Base-by-base conservation (phyloP, 2,113 vertebrate species). In the Grallaria varia region DNA sequence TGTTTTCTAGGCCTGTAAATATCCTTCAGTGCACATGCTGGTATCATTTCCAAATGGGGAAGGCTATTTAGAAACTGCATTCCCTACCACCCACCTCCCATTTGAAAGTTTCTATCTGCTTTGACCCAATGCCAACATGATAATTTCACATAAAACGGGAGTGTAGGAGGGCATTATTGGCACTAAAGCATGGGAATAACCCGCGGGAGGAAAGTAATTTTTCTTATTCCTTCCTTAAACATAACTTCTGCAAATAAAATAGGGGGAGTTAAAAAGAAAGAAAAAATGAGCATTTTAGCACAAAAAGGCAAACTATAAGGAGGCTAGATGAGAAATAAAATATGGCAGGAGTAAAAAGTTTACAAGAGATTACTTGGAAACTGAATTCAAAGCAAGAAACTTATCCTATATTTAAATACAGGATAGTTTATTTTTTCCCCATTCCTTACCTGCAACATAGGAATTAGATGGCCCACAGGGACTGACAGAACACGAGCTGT, bases 171-270 rank as follows among this genome's bases (percentile, higher is more conserved):
- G 69, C 28, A 89, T 39, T 92, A 84, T 10, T 97, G 94, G 96
- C 96, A 92, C 77, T 89, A 91, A 89, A 91, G 83, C 92, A 95
- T 96, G 95, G 96, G 96, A 97, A 96, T 81, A 95, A 95, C 94
- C 96, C 78, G 80, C 9, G 35, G 95, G 93, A 93, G 50, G 52
- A 87, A 91, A 88, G 87, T 31, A 8, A 42, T 33, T 92, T 81
- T 60, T 92, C 69, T 84, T 90, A 84, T 44, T 78, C 56, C 39
- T 95, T 91, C 80, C 73, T 88, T 62, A 87, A 85, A 45, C 6
- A 4, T 7, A 69, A 76, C 28, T 83, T 74, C 79, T 92, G 79
- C 58, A 95, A 92, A 93, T 24, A 78, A 95, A 88, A 79, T 16
- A 31, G 2, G 10, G 23, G 14, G 10, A 22, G 4, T 8, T 58